phyloP scores from a whole-genome alignment of 2,113 vertebrate species.

The Vombatus ursinus region DNA sequence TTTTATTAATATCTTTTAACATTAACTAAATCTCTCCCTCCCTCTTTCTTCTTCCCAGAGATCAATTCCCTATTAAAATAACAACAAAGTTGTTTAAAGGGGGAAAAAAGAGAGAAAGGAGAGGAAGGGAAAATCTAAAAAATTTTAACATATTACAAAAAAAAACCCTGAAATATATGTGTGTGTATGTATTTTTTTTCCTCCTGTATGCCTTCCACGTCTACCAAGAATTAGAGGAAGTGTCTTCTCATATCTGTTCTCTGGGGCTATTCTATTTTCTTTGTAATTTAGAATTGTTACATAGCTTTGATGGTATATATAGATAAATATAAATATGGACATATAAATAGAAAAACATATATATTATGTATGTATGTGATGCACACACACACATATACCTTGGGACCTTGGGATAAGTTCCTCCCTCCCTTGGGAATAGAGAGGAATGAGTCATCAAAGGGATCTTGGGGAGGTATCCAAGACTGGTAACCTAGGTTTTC shows the following conservation, averaged over 20 bases:
- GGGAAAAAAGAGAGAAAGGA: background rate
- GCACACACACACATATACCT: background rate
- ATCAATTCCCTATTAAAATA: background rate
- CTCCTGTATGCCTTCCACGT: background rate
- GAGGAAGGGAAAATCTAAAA: background rate
- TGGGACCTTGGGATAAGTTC: background rate
- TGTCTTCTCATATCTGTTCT: background rate
- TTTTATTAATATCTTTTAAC: background rate
- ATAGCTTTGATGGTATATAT: background rate
- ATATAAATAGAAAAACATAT: background rate
- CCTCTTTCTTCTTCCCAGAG: background rate
- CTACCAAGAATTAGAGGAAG: background rate
- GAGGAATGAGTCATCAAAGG: background rate
- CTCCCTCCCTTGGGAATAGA: background rate
- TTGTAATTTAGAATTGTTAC: background rate
- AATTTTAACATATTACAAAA: background rate
- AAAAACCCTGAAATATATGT: too few relatives aligned
- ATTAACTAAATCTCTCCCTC: background rate
- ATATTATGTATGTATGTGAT: too few relatives aligned
- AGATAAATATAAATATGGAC: background rate
- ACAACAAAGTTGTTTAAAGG: background rate
- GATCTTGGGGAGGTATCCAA: background rate
- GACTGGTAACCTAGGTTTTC: background rate
- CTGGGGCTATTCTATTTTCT: background rate
- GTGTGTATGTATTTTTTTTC: background rate